These are phyloP conservation scores for Geophilus truncorum DNA, from an alignment of 2,888 invertebrate species.

Conservation along the genomic window DNA sequence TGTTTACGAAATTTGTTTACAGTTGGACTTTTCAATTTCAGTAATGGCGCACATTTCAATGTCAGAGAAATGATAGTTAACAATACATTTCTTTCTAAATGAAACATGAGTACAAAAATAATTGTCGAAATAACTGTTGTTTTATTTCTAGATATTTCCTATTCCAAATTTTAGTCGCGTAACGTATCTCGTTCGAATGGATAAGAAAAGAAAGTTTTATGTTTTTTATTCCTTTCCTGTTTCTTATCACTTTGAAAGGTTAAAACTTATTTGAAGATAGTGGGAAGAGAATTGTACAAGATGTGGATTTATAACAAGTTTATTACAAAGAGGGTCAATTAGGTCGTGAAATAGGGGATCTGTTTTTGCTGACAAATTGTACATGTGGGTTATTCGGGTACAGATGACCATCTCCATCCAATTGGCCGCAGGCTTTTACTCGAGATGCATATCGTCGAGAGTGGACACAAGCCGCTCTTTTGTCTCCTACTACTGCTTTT, in stretches of 20 bases:
- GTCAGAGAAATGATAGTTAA: no score
- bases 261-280: not conserved
- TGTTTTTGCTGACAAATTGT: conserved; percentile 18
- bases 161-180: not conserved
- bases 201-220: not conserved
- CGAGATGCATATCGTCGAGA: not conserved
- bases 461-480: not conserved
- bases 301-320: not conserved
- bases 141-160: no score
- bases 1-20: not conserved
- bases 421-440: not conserved
- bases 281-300: not conserved
- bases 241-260: not conserved
- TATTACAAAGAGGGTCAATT: not conserved
- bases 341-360: not conserved
- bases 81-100: no score
- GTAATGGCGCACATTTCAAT: not conserved
- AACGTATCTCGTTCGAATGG: not conserved
- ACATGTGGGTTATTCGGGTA: not conserved
- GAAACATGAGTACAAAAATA: no score
- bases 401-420: conserved; percentile 11
- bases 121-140: no score
- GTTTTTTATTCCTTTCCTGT: no score
- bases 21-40: not conserved
- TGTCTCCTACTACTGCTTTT: not conserved